Conservation (phyloP, 2,888 invertebrate species). For the Andrena chrysosceles region DNA sequence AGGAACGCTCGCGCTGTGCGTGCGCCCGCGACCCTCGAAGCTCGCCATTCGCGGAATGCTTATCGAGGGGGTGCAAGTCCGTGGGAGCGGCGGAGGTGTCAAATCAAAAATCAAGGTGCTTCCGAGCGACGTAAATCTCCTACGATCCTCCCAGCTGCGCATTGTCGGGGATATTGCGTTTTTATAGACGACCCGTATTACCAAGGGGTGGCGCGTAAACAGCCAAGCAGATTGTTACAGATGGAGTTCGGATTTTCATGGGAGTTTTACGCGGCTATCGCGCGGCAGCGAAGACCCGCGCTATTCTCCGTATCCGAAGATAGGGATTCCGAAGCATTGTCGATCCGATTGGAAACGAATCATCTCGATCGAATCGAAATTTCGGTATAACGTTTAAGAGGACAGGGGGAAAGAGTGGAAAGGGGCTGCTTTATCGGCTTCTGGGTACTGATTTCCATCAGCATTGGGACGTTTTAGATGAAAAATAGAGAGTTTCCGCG, state of each 20-base stretch:
- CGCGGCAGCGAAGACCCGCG: neutral
- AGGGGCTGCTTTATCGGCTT: neutral
- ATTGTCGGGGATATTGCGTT: conserved; percentile 43
- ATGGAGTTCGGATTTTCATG: conserved; percentile 39
- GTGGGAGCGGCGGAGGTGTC: conserved; percentile 21
- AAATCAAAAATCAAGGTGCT: conserved; percentile 62
- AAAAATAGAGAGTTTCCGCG: too few species aligned
- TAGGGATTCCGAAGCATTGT: neutral
- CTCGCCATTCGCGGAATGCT: neutral
- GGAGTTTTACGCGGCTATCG: conserved; percentile 19
- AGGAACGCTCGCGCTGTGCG: conserved; percentile 20
- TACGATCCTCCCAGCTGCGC: conserved; percentile 45
- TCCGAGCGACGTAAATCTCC: conserved; percentile 54
- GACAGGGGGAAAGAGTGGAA: neutral
- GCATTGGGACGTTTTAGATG: too few species aligned
- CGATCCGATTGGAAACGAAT: conserved; percentile 23
- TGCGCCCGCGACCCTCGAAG: neutral
- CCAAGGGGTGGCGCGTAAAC: conserved; percentile 34
- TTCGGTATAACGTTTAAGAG: neutral
- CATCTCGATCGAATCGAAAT: conserved; percentile 17
- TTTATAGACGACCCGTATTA: conserved; percentile 46
- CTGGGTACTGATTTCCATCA: too few species aligned
- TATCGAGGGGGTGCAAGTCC: too few species aligned
- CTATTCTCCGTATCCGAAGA: neutral
- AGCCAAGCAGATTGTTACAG: conserved; percentile 40